phyloP scores from a whole-genome alignment of 2,797 vertebrate species.

The Anas bernieri region DNA sequence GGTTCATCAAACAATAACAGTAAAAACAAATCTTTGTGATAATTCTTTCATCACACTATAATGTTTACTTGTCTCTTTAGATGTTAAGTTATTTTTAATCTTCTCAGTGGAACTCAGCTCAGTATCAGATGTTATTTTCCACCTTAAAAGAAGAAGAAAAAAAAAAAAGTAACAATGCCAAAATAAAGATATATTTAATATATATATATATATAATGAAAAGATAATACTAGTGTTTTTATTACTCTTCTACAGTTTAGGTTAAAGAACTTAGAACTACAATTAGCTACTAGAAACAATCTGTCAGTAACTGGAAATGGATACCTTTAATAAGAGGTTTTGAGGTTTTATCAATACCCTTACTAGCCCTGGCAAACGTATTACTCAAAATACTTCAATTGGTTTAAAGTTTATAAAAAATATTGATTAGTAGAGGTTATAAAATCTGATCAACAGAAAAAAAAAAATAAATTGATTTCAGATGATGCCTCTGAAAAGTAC shows the following conservation, averaged over 20 bases:
- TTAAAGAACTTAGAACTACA: not conserved
- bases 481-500: not conserved
- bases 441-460: not conserved
- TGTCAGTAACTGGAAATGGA: not conserved
- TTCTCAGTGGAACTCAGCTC: not conserved
- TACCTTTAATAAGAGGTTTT: not conserved
- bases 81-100: conserved; percentile 7
- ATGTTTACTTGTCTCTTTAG: not conserved
- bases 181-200: not conserved
- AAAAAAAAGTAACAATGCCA: rapidly evolving
- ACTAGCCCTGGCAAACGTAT: not conserved
- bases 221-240: not conserved
- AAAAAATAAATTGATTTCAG: not conserved
- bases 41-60: not conserved
- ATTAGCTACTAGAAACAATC: not conserved
- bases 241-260: conserved; percentile 11
- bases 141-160: not conserved
- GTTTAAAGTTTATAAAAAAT: not conserved
- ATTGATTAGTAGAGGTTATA: not conserved
- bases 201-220: not conserved
- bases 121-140: not conserved
- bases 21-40: not conserved
- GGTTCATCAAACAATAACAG: not conserved
- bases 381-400: rapidly evolving
- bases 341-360: not conserved